phyloP scores from a whole-genome alignment of 1,140 invertebrate species.

The Caenorhabditis latens region DNA sequence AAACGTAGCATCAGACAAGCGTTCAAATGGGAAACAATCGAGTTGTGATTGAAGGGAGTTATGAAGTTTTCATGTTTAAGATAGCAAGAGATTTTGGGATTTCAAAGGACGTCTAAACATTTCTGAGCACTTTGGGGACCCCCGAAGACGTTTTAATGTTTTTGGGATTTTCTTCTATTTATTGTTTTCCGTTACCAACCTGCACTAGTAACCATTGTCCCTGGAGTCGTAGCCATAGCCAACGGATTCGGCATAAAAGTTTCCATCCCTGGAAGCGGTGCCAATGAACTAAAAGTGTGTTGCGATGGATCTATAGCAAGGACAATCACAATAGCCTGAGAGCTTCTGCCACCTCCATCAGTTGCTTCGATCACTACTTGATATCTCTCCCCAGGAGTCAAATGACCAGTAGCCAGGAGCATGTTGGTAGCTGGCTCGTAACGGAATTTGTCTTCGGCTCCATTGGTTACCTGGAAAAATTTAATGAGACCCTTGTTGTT shows the following conservation, averaged over 20 bases:
- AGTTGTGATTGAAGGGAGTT: too few species aligned
- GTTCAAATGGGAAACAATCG: too few species aligned
- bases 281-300: slow-evolving; percentile 25
- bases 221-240: slow-evolving; percentile 45
- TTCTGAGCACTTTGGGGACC: too few species aligned
- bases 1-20: too few species aligned
- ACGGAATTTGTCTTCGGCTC: slow-evolving; percentile 65
- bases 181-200: background rate
- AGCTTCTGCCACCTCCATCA: slow-evolving; percentile 72
- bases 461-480: slow-evolving; percentile 57
- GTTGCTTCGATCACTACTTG: slow-evolving; percentile 72
- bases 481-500: too few species aligned
- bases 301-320: slow-evolving; percentile 62
- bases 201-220: slow-evolving; percentile 42
- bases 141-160: too few species aligned
- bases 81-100: too few species aligned
- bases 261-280: slow-evolving; percentile 61
- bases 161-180: too few species aligned
- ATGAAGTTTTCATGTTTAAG: too few species aligned
- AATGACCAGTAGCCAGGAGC: slow-evolving; percentile 69
- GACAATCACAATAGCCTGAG: slow-evolving; percentile 72
- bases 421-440: slow-evolving; percentile 73
- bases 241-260: slow-evolving; percentile 63
- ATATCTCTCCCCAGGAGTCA: slow-evolving; percentile 72
- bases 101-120: too few species aligned